Base-by-base conservation (phyloP, 2,888 invertebrate genomes). In the Dexiosoma caninum region DNA sequence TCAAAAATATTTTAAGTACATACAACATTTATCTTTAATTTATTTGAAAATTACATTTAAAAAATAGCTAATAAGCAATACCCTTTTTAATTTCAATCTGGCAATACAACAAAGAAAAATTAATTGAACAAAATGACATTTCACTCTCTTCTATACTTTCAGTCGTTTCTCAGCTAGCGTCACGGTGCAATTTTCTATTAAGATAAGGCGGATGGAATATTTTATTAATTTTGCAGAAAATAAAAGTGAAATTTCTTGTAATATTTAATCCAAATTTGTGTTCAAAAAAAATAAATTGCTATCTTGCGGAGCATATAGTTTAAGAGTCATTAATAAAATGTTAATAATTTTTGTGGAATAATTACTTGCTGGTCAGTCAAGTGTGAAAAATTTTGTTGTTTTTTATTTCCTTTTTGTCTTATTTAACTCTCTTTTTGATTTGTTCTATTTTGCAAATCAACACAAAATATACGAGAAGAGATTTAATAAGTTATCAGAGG, bases 141-240 rank as follows among this genome's bases (percentile, higher is more conserved):
- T 67, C 21, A 42, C 67, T 62, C 74, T 69, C 37, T 23, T 19
- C 10, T 46, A 12, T 19, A 14, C 6, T 9, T 67, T 79, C 57
- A 79, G 79, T 79, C 64, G 64, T 79, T 74, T 79, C 64, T 75
- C 70, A 69, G 74, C 78, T 49, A 49, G 53, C 69, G 67, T 64
- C 53, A 62, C 46, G 69, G 42, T 60, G 66, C 60, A 44, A 59
- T 42, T 74, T 74, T 66, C 32, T 30, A 8, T 60, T 9, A 0
- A 19, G 53, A n/a, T 12, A 1, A 35, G 12, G 37, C 72, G 72
- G 66, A 67, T 42, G 35, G 14, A 42, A 21, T 7, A 3, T 49
- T 19, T 12, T 23, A 40, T 27, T 42, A 59, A 64, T 46, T 70
- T 59, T 79, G 62, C 75, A 79, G 75, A 51, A 74, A 60, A 72